Conservation (phyloP, 2,113 vertebrate species). For the Blennius ocellaris region DNA sequence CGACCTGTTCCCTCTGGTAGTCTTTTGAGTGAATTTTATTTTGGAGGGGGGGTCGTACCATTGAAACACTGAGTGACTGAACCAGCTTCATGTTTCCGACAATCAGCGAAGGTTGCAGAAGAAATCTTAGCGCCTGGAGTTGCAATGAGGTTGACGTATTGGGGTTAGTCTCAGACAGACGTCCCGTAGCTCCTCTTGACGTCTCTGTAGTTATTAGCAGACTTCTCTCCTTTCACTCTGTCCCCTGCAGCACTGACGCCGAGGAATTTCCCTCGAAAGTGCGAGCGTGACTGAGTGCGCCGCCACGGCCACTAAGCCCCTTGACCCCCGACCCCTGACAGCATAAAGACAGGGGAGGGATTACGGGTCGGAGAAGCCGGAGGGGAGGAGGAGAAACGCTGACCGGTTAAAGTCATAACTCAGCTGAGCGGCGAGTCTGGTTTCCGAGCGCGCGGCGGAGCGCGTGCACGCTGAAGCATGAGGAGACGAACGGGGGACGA, state of each 20-base stretch:
- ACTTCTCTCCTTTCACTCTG: slow-evolving; percentile 2
- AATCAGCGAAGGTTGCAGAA: slow-evolving; percentile 5
- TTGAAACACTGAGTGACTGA: not conserved
- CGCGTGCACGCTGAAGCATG: not conserved
- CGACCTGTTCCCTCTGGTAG: too few relatives aligned
- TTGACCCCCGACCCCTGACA: slow-evolving; percentile 51
- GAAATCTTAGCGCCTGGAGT: slow-evolving; percentile 1
- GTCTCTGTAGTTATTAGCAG: slow-evolving; percentile 11
- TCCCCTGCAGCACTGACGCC: slow-evolving; percentile 13
- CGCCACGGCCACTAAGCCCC: slow-evolving; percentile 8
- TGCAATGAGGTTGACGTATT: slow-evolving; percentile 23
- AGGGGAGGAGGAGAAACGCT: slow-evolving; percentile 3
- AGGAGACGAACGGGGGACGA: slow-evolving; percentile 4
- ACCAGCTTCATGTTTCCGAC: not conserved
- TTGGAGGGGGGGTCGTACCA: too few relatives aligned
- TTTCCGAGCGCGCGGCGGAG: slow-evolving; percentile 16
- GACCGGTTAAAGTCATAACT: slow-evolving; percentile 37
- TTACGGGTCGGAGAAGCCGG: slow-evolving; percentile 1
- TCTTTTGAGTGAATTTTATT: too few relatives aligned
- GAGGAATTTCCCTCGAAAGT: slow-evolving; percentile 61
- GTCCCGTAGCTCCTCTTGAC: slow-evolving; percentile 20
- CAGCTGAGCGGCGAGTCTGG: slow-evolving; percentile 16
- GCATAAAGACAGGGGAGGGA: slow-evolving; percentile 27
- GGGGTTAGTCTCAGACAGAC: slow-evolving; percentile 11
- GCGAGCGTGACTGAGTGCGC: slow-evolving; percentile 36